phyloP scores from a whole-genome alignment of 92 coral and sea anemone species.

The Zoanthus gigantus region DNA sequence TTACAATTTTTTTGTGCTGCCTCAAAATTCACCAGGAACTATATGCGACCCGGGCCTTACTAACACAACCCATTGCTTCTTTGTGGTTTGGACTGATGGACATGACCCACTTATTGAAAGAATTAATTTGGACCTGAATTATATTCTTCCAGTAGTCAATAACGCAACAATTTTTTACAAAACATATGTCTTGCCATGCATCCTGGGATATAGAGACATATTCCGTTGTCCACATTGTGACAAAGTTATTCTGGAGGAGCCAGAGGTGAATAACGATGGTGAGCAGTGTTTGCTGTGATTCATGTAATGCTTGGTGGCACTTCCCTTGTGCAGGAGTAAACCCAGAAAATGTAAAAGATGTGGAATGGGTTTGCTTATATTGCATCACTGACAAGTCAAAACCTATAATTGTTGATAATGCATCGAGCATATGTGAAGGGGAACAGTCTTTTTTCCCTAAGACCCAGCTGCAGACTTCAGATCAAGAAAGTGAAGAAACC shows the following conservation, averaged over 20 bases:
- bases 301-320: constrained; percentile 25
- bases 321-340: constrained; percentile 17
- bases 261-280: constrained; percentile 1
- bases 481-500: constrained; percentile 3
- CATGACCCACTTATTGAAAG: constrained; percentile 8
- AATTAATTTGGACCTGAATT: constrained; percentile 5
- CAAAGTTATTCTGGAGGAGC: not conserved
- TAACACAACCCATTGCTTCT: not conserved
- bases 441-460: not conserved
- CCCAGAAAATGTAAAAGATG: constrained; percentile 21
- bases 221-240: not conserved
- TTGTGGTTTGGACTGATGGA: constrained; percentile 1
- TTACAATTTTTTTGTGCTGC: constrained; percentile 6
- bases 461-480: not conserved
- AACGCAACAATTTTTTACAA: constrained; percentile 3
- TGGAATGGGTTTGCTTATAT: constrained; percentile 15
- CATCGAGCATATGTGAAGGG: constrained; percentile 5
- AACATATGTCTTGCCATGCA: constrained; percentile 3
- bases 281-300: constrained; percentile 22
- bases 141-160: not conserved
- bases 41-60: not conserved
- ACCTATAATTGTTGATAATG: constrained; percentile 10
- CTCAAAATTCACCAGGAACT: constrained; percentile 16
- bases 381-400: constrained; percentile 2
- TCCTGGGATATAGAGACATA: constrained; percentile 4